phyloP scores from a whole-genome alignment of 2,797 vertebrate species.

The Enteromius paludinosus region DNA sequence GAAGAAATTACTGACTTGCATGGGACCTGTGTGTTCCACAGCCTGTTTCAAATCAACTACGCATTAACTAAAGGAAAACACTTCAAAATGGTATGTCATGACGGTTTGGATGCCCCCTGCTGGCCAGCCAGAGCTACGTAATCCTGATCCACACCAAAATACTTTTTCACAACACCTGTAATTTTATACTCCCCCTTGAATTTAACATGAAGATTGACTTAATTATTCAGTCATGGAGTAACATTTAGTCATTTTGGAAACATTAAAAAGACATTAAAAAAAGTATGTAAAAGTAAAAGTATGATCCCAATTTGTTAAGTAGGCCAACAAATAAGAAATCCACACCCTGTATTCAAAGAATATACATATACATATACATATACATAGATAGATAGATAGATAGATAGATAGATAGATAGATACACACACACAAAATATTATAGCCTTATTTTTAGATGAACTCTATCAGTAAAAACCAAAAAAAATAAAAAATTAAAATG shows the following conservation, averaged over 20 bases:
- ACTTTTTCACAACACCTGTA: not conserved
- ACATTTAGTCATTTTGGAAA: not conserved
- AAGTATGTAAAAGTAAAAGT: no score
- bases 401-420: rapidly evolving
- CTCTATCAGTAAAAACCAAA: not conserved
- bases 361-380: not conserved
- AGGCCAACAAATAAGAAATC: not conserved
- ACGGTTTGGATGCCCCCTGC: not conserved
- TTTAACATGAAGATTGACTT: not conserved
- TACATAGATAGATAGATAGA: no score
- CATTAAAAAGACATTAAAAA: not conserved
- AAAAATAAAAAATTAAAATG: not conserved
- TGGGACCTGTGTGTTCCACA: not conserved
- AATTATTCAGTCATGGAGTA: not conserved
- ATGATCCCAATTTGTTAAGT: not conserved
- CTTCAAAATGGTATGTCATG: not conserved
- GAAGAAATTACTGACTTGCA: not conserved
- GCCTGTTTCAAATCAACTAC: not conserved
- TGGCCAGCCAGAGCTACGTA: not conserved
- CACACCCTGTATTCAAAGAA: not conserved
- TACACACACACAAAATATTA: not conserved
- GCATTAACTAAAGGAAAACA: not conserved
- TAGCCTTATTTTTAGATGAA: not conserved
- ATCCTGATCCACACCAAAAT: not conserved
- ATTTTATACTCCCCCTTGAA: not conserved